Evolutionary conservation across 2,113 vertebrate genomes (phyloP).

Genomic region (Sinocyclocheilus maitianheensis): DNA sequence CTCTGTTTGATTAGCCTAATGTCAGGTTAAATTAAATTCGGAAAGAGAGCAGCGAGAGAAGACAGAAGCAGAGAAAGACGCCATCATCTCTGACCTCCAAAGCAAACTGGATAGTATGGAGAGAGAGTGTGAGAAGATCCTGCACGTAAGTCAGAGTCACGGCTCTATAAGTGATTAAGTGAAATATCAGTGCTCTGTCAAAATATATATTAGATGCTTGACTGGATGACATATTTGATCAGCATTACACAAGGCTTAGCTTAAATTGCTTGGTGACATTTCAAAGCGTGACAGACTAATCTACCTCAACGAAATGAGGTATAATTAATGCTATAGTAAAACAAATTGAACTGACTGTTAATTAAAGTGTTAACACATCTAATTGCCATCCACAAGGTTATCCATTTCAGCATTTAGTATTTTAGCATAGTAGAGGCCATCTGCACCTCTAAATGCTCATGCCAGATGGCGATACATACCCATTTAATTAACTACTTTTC

Average conservation of each 20-base stretch:
- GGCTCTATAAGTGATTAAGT: neutral
- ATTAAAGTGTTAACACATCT: constrained; percentile 38
- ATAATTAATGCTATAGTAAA: constrained; percentile 18
- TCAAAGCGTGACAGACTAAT: constrained; percentile 30
- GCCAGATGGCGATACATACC: constrained; percentile 27
- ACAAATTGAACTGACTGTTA: constrained; percentile 25
- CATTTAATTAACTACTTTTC: constrained; percentile 30
- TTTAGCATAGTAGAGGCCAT: constrained; percentile 31
- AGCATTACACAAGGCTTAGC: neutral
- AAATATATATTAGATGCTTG: neutral
- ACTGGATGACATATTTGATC: constrained; percentile 16
- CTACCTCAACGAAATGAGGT: constrained; percentile 15
- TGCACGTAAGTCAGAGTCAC: constrained; percentile 62
- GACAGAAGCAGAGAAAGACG: constrained; percentile 67
- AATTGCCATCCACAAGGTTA: constrained; percentile 45
- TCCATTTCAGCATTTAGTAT: constrained; percentile 11
- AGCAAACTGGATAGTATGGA: constrained; percentile 72
- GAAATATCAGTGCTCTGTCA: neutral
- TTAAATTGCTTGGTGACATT: constrained; percentile 23
- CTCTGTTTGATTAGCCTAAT: constrained; percentile 62
- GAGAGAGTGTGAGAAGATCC: constrained; percentile 72
- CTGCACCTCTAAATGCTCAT: constrained; percentile 33
- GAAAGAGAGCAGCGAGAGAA: constrained; percentile 54
- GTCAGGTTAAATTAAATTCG: constrained; percentile 62
- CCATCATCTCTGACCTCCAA: constrained; percentile 68